These are phyloP conservation scores for Gibbula magus DNA, from an alignment of 2,888 invertebrate species.

Conservation along the genomic window DNA sequence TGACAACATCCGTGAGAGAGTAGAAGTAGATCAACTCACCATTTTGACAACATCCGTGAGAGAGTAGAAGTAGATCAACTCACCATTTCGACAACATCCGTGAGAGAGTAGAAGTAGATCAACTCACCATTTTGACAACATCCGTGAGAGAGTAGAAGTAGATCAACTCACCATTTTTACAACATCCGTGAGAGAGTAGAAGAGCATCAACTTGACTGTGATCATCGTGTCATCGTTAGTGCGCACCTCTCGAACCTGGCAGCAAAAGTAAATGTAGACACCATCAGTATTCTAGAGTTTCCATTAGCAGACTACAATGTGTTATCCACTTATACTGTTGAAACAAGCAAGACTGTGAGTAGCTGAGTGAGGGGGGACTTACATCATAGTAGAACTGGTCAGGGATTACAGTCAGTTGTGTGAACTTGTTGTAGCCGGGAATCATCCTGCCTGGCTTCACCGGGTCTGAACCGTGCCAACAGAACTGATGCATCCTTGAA, in stretches of 20 bases:
- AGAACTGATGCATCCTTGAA: conserved; percentile 70
- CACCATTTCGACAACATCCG: conserved; percentile 67
- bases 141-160: neutral
- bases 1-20: no score
- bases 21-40: no score
- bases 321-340: no score
- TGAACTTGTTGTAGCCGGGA: conserved; percentile 61
- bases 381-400: conserved; percentile 73
- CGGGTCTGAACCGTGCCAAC: conserved; percentile 70
- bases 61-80: no score
- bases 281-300: no score
- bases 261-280: no score
- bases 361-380: no score
- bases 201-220: conserved; percentile 71
- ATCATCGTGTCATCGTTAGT: conserved; percentile 72
- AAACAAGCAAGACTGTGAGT: no score
- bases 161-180: conserved; percentile 64
- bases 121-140: conserved; percentile 47
- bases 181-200: conserved; percentile 68
- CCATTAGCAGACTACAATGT: neutral
- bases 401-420: conserved; percentile 66
- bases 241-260: conserved; percentile 67
- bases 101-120: conserved; percentile 70
- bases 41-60: no score
- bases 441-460: conserved; percentile 64